Conservation (phyloP, 2,113 vertebrate species). For the Sander lucioperca region DNA sequence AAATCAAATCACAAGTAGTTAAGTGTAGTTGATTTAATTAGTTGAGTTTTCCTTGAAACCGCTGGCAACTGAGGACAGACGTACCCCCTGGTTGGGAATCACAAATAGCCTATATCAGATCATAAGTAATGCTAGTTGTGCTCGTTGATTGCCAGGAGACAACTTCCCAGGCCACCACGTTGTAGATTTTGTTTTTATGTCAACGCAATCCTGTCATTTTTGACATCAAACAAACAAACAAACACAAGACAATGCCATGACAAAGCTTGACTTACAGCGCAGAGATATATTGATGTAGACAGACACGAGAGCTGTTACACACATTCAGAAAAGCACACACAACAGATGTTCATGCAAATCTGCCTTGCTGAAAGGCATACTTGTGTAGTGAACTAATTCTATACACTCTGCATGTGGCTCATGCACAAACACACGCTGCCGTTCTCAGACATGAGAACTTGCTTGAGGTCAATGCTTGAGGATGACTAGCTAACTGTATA, state of each 20-base stretch:
- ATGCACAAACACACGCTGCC: slow-evolving; percentile 51
- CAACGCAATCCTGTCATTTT: not conserved
- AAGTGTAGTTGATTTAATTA: not conserved
- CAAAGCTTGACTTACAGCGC: slow-evolving; percentile 7
- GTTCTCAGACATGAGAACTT: slow-evolving; percentile 59
- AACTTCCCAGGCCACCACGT: not conserved
- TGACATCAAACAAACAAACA: slow-evolving; percentile 36
- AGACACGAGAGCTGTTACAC: not conserved
- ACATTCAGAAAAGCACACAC: not conserved
- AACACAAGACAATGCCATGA: slow-evolving; percentile 24
- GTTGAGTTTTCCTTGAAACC: not conserved
- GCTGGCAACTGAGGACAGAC: not conserved
- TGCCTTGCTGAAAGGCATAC: slow-evolving; percentile 33
- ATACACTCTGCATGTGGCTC: slow-evolving; percentile 30
- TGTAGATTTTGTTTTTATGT: not conserved
- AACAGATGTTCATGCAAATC: slow-evolving; percentile 24
- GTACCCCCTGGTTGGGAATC: not conserved
- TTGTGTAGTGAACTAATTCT: slow-evolving; percentile 39
- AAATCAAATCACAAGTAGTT: not conserved
- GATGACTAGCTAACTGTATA: slow-evolving; percentile 55
- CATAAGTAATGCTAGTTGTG: not conserved
- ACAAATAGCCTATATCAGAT: not conserved
- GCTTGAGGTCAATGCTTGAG: slow-evolving; percentile 62
- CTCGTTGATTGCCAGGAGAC: not conserved
- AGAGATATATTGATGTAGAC: not conserved